A percentile compares a stretch with the other conserved stretches of the same genome.
Conservation (phyloP, 2,888 invertebrate species). For the Amblyjoppa fuscipennis region DNA sequence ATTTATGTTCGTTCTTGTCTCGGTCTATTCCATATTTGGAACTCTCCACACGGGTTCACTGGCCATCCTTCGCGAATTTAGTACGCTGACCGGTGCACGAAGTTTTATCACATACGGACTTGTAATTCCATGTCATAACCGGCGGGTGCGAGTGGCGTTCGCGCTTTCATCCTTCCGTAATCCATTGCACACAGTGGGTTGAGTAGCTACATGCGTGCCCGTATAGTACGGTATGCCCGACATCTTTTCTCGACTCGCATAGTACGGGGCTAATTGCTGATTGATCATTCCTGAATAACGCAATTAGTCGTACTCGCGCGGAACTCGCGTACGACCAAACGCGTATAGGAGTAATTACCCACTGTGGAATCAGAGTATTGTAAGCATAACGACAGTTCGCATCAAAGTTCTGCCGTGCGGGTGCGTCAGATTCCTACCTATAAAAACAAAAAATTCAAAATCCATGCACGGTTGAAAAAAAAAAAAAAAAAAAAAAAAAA, state of each 20-base stretch:
- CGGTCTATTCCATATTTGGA: too few relatives aligned
- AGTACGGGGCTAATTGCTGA: slow-evolving; percentile 81
- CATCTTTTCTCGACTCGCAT: slow-evolving; percentile 62
- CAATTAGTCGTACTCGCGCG: slow-evolving; percentile 76
- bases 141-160: slow-evolving; percentile 23
- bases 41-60: too few relatives aligned
- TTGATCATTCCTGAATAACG: slow-evolving; percentile 82
- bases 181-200: slow-evolving; percentile 3
- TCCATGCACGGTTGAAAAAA: too few relatives aligned
- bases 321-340: background rate
- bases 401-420: background rate
- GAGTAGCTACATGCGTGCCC: background rate
- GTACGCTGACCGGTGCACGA: background rate
- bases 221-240: slow-evolving; percentile 16
- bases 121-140: slow-evolving; percentile 49
- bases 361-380: slow-evolving; percentile 11
- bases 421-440: background rate
- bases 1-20: too few relatives aligned
- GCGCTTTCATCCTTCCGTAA: slow-evolving; percentile 49
- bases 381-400: slow-evolving; percentile 6
- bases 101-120: slow-evolving; percentile 23
- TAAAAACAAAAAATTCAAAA: too few relatives aligned
- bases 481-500: too few relatives aligned
- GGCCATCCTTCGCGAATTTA: background rate
- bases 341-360: slow-evolving; percentile 34